These are phyloP conservation scores for Stictocephala bisonia DNA, from an alignment of 2,888 invertebrate species.

Conservation along the genomic window DNA sequence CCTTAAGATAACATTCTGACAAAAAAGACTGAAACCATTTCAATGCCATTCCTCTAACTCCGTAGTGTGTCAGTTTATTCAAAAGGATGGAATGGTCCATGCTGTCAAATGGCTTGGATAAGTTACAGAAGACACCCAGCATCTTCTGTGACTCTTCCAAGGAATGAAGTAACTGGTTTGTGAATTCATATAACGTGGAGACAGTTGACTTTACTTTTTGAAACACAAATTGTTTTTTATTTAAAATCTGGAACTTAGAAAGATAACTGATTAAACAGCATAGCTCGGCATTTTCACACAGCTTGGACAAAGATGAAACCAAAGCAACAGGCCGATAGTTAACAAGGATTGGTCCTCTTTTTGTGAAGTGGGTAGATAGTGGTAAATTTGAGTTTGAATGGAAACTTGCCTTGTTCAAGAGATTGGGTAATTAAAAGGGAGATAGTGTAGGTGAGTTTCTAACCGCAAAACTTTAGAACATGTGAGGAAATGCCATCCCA, in stretches of 20 bases:
- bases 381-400: background rate
- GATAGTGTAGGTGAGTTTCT: background rate
- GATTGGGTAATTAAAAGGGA: background rate
- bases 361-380: conserved; percentile 2
- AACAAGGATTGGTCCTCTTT: background rate
- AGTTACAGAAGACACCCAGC: background rate
- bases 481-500: background rate
- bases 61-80: background rate
- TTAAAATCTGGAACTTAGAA: background rate
- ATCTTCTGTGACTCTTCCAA: conserved; percentile 19
- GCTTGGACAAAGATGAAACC: conserved; percentile 1
- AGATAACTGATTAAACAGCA: background rate
- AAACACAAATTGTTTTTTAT: background rate
- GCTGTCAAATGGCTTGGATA: conserved; percentile 12
- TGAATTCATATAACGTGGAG: conserved; percentile 10
- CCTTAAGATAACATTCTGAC: background rate
- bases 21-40: background rate
- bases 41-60: background rate
- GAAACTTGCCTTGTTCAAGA: background rate
- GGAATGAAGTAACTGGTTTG: background rate
- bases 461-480: background rate
- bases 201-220: background rate
- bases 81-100: background rate
- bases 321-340: conserved; percentile 10
- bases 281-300: background rate